Percentiles rank a stretch among this genome's conserved stretches.
These are phyloP conservation scores for Pandion haliaetus DNA, from an alignment of 2,113 vertebrate genomes.

Conservation along the genomic window DNA sequence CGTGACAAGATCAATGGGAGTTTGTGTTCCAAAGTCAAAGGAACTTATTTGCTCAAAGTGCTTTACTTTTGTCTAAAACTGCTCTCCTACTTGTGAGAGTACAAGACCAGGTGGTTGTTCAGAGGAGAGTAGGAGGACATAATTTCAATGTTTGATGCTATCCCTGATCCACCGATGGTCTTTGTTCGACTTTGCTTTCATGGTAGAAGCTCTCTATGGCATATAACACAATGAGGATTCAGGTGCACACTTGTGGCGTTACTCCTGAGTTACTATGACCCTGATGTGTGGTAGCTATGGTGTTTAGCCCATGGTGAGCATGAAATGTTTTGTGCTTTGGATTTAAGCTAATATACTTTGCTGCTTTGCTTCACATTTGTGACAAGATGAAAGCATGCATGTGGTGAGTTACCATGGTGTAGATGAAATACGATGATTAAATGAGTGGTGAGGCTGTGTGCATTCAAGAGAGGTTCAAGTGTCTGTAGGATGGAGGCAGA, in stretches of 20 bases:
- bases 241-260: neutral
- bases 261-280: neutral
- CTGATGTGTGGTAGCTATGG: neutral
- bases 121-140: neutral
- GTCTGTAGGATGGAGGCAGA: neutral
- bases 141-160: neutral
- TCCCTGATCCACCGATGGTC: neutral
- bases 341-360: neutral
- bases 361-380: neutral
- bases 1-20: neutral
- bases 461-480: neutral
- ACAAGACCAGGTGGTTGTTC: neutral
- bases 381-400: neutral
- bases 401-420: neutral
- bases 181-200: neutral
- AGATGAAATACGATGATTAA: neutral
- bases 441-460: neutral
- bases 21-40: neutral
- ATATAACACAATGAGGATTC: neutral
- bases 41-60: neutral
- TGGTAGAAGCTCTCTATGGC: neutral
- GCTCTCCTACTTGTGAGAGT: neutral
- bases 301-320: neutral
- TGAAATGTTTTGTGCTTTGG: neutral
- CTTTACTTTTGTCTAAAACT: neutral